A percentile compares a stretch with the other conserved stretches of the same genome.
These are phyloP conservation scores for Chiroxiphia lanceolata DNA, from an alignment of 2,797 vertebrate genomes.

Conservation along the genomic window DNA sequence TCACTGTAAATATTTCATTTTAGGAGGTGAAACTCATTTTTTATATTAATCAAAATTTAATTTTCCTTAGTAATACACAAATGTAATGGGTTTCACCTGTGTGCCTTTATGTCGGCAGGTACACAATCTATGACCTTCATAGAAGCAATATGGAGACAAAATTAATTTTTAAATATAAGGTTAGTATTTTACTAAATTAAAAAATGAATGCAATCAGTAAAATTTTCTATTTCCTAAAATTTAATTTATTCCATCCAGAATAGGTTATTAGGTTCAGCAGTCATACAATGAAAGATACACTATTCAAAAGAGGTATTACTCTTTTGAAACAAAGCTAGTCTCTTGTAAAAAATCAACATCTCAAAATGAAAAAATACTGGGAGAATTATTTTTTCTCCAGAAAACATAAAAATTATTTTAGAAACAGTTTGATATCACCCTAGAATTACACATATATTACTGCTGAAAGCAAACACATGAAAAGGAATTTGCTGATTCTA, in stretches of 20 bases:
- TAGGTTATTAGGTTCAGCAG: not conserved
- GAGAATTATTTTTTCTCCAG: not conserved
- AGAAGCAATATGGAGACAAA: not conserved
- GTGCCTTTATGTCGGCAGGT: not conserved
- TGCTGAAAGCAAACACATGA: not conserved
- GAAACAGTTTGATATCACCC: not conserved
- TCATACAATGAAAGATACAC: not conserved
- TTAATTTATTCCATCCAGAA: conserved; percentile 16
- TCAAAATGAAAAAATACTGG: not conserved
- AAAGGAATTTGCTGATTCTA: not conserved
- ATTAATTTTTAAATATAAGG: not conserved
- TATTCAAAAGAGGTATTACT: not conserved
- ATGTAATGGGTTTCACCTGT: conserved; percentile 40
- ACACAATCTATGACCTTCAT: conserved; percentile 26
- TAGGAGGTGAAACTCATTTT: conserved; percentile 26
- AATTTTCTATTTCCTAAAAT: conserved; percentile 27
- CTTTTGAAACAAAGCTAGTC: not conserved
- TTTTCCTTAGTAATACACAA: conserved; percentile 29
- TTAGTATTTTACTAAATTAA: conserved; percentile 24
- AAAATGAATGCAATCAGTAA: conserved; percentile 26
- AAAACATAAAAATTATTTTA: not conserved
- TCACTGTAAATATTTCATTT: conserved; percentile 39
- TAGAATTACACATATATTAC: not conserved
- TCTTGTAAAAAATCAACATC: not conserved
- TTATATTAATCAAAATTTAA: conserved; percentile 51